These are phyloP conservation scores for Drosophila neonasuta DNA, from an alignment of 2,888 invertebrate genomes.

Conservation along the genomic window DNA sequence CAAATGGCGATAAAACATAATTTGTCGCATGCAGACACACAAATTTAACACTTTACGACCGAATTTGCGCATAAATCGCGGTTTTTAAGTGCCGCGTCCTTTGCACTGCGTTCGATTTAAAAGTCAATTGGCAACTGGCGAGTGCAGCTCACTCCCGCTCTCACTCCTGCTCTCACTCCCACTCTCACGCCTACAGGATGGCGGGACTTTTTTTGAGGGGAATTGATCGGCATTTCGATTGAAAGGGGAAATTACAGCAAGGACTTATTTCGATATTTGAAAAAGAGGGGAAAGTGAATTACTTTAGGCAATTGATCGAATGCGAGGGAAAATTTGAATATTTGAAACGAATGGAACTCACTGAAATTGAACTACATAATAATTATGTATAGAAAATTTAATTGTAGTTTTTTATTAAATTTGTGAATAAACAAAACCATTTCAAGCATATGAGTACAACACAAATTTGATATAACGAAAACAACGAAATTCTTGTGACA, in stretches of 20 bases:
- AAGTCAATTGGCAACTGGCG: not conserved
- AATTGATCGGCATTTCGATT: not conserved
- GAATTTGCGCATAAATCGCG: not conserved
- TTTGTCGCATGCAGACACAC: not conserved
- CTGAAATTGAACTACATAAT: no score
- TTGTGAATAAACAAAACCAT: no score
- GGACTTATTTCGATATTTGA: not conserved
- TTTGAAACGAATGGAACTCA: no score
- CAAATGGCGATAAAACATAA: conserved; percentile 3
- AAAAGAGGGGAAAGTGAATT: no score
- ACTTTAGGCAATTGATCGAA: no score
- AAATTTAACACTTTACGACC: not conserved
- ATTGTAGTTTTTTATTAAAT: no score
- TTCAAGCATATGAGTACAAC: not conserved
- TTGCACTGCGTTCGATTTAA: not conserved
- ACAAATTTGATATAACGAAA: not conserved
- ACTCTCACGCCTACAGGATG: no score
- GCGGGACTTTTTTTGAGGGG: not conserved
- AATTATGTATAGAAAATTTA: no score
- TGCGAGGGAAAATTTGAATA: no score
- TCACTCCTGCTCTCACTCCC: no score
- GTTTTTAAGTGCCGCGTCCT: not conserved
- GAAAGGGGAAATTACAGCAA: not conserved
- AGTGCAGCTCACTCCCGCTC: no score
- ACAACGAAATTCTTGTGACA: not conserved